Evolutionary conservation across 2,113 vertebrate genomes (phyloP).

Genomic region (Athene cunicularia): DNA sequence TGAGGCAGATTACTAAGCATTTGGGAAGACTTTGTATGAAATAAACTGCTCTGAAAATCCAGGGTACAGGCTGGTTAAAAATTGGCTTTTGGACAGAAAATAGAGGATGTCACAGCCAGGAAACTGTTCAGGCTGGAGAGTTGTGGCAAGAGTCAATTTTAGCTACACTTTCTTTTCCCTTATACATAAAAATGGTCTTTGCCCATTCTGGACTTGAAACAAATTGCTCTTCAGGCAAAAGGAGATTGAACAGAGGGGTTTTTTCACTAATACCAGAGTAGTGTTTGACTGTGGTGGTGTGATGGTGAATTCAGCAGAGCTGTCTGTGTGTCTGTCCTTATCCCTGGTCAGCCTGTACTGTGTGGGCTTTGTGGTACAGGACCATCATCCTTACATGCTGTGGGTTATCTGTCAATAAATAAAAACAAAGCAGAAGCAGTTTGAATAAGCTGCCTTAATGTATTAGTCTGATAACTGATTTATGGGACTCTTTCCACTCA

Average conservation of each 20-base stretch:
- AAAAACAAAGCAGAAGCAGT: not conserved
- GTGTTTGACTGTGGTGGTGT: not conserved
- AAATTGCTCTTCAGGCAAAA: not conserved
- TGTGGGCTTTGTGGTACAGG: not conserved
- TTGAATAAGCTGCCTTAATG: slow-evolving; percentile 16
- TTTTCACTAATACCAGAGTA: not conserved
- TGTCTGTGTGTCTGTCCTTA: not conserved
- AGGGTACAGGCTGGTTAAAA: not conserved
- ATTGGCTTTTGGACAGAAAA: slow-evolving; percentile 4
- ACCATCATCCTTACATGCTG: not conserved
- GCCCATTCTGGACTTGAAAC: not conserved
- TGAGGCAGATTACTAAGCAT: not conserved
- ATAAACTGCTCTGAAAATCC: not conserved
- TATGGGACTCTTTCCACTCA: slow-evolving; percentile 1
- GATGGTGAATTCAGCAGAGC: not conserved
- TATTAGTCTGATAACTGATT: slow-evolving; percentile 45
- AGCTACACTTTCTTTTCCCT: not conserved
- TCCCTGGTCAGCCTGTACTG: not conserved
- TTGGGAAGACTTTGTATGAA: not conserved
- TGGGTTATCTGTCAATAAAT: not conserved
- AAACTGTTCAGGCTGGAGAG: not conserved
- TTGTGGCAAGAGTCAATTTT: not conserved
- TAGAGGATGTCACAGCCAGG: not conserved
- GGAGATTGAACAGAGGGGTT: not conserved
- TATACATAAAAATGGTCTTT: not conserved